Evolutionary conservation across 2,888 invertebrate species (phyloP), one percentile per base, ranked within the genome.

Genomic region (Microplitis deprimator): DNA sequence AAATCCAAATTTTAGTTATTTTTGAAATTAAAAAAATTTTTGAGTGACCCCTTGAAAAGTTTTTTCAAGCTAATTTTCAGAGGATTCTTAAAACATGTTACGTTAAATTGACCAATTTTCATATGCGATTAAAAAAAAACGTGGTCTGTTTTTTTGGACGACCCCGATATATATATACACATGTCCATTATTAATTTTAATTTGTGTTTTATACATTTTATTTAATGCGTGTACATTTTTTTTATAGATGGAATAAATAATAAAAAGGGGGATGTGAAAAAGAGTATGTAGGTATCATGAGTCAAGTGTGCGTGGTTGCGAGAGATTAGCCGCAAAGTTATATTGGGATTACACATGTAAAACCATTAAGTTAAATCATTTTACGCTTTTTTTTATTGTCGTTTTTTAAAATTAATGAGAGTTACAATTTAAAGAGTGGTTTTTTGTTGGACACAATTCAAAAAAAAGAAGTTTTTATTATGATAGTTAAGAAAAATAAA

Each of bases 301-400:
- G 67, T 80, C 82, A 81, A 83, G 84, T 85, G 85, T 84, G 88
- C 85, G 85, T 88, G 88, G 85, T 82, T 79, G 83, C 79, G 83
- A 84, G 87, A 88, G 88, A 88, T 88, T 88, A 88, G 88, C 88
- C 82, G 77, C 81, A 84, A 87, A 84, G 87, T 87, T 87, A 85
- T 87, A 87, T 88, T 85, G 87, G 88, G 89, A 89, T 89, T 89
- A 89, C 89, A 89, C 86, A 87, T 87, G 89, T 89, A 88, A 87
- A 88, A 87, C 89, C 89, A 88, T 89, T 88, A 87, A 87, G 88
- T 87, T 88, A 88, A 89, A 89, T 89, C 89, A 89, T 89, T 89
- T 88, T 80, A 50, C 10, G 13, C 29, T 50, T 75, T 78, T 78
- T 50, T 69, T 50, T 69, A 16, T 69, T 69, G 17, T 69, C 40